These are phyloP conservation scores for Hycleus cichorii DNA, from an alignment of 1,140 invertebrate species.

Conservation along the genomic window DNA sequence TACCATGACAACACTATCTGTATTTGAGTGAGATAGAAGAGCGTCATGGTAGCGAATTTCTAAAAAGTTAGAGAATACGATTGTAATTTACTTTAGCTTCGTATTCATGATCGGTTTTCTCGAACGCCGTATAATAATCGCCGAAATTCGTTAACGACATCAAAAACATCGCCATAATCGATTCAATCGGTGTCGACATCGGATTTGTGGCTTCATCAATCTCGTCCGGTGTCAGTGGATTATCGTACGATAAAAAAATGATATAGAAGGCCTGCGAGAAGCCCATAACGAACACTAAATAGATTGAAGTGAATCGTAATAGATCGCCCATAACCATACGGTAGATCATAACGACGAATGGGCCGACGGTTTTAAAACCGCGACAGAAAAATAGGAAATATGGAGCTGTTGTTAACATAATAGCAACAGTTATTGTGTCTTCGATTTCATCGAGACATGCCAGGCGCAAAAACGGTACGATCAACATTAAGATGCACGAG, in stretches of 20 bases:
- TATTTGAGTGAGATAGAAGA: too few species aligned
- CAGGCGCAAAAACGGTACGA: slow-evolving; percentile 75
- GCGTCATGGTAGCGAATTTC: too few species aligned
- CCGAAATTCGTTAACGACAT: slow-evolving; percentile 97
- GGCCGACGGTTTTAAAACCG: slow-evolving; percentile 95
- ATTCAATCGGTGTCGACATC: slow-evolving; percentile 84
- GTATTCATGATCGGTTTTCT: slow-evolving; percentile 77
- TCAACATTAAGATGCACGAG: slow-evolving; percentile 79
- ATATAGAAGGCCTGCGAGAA: slow-evolving; percentile 88
- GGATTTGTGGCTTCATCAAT: slow-evolving; percentile 73
- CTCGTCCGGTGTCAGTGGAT: slow-evolving; percentile 59
- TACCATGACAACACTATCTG: too few species aligned
- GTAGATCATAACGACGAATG: slow-evolving; percentile 99
- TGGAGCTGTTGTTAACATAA: slow-evolving; percentile 90
- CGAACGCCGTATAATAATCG: slow-evolving; percentile 85
- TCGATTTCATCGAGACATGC: slow-evolving; percentile 79
- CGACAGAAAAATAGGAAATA: slow-evolving; percentile 99
- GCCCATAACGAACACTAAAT: slow-evolving; percentile 93
- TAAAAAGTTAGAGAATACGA: too few species aligned
- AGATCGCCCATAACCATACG: slow-evolving; percentile 96
- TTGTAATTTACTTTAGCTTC: slow-evolving; percentile 68
- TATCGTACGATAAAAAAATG: slow-evolving; percentile 83
- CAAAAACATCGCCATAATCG: slow-evolving; percentile 94
- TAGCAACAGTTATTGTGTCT: slow-evolving; percentile 85
- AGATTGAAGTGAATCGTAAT: slow-evolving; percentile 91